Evolutionary conservation across 1,140 invertebrate genomes (phyloP), one percentile per base, ranked within the genome.

Genomic region (Sinonovacula constricta): DNA sequence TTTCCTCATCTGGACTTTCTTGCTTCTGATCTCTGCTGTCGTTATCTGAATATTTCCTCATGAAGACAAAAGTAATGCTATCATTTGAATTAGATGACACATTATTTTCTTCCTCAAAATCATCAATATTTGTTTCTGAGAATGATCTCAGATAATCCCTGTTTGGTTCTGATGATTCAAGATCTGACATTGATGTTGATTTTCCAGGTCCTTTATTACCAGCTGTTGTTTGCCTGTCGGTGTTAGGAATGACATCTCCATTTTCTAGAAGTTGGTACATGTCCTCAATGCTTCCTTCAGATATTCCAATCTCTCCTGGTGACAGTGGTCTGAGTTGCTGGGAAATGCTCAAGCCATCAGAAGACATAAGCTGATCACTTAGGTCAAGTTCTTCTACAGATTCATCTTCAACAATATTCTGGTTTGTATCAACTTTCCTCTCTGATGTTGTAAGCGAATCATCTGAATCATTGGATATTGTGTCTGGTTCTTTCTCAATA

Each of bases 31-130:
- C 39, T 18, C 7, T 10, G 18, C 18, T 45, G 39, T 45, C 39
- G 7, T 45, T 7, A 18, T 45, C 39, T 10, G 7, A 45, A 18
- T 45, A 45, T 45, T 82, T 74, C 45, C 79, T 79, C 70, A 86
- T 83, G 69, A 86, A 86, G 15, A 83, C 79, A 76, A 84, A 86
- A 45, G 86, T 86, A 66, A 88, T 87, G 68, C 86, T 87, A 54
- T 88, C 87, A 79, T 83, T 84, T 12, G 87, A 85, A 36, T 72
- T 67, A 33, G 63, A 49, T 24, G 63, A 81, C 53, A 59, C 60
- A 49, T 68, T 36, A 18, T 69, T 63, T 15, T 68, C 60, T 63
- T 81, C 79, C 14, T 77, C 71, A 69, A 66, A 80, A 31, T 81
- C 81, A 79, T 81, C 83, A 51, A 83, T 78, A 63, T 80, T 81